Percentiles rank a stretch among this genome's conserved stretches.
These are phyloP conservation scores for Anthrax anthrax DNA, from an alignment of 2,888 invertebrate species.

Conservation along the genomic window DNA sequence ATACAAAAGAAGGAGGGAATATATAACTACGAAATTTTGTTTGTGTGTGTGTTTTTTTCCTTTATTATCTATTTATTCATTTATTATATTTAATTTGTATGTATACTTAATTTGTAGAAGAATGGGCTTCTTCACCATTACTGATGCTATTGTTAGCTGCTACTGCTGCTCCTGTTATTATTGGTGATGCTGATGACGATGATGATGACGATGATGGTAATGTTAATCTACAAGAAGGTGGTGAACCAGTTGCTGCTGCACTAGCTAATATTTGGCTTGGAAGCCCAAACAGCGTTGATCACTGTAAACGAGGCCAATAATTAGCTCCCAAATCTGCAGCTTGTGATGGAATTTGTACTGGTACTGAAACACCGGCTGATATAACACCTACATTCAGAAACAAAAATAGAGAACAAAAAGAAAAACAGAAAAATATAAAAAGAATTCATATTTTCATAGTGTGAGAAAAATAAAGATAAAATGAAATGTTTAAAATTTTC, in stretches of 20 bases:
- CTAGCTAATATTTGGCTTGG: conserved; percentile 43
- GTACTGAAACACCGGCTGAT: conserved; percentile 89
- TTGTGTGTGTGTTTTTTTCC: too few relatives aligned
- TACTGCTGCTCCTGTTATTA: background rate
- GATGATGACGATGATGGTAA: background rate
- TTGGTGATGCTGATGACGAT: background rate
- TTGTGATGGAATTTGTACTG: conserved; percentile 85
- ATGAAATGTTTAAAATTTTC: background rate
- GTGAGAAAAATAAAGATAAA: background rate
- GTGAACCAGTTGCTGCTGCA: conserved; percentile 11
- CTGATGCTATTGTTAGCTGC: background rate
- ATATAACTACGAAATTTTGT: too few relatives aligned
- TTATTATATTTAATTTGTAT: too few relatives aligned
- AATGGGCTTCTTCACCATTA: background rate
- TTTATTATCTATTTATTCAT: too few relatives aligned
- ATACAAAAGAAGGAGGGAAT: too few relatives aligned
- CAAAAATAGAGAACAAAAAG: background rate
- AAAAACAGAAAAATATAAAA: background rate
- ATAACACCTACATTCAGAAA: conserved; percentile 37
- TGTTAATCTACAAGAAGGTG: background rate
- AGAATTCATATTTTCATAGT: background rate
- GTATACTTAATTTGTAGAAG: too few relatives aligned
- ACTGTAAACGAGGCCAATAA: conserved; percentile 76
- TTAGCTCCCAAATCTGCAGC: conserved; percentile 63
- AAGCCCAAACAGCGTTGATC: conserved; percentile 85